Conservation (phyloP, 1,140 invertebrate species). For the Lordiphosa stackelbergi region DNA sequence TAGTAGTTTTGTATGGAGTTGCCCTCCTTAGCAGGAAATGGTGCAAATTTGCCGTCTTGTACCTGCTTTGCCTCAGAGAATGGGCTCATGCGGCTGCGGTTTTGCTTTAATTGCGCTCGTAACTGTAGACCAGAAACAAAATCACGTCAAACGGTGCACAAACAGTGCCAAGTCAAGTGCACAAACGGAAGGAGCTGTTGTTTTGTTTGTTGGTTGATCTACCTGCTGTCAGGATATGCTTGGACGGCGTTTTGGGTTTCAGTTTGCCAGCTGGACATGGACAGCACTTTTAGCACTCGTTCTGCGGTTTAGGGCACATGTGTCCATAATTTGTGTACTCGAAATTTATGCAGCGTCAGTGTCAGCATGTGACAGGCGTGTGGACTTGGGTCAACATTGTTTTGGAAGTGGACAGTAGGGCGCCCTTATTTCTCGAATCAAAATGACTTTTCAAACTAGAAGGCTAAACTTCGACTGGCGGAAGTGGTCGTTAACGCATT, state of each 20-base stretch:
- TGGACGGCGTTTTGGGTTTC: conserved; percentile 17
- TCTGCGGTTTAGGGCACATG: conserved; percentile 53
- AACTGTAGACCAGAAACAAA: conserved; percentile 37
- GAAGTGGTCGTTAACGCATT: too few species aligned
- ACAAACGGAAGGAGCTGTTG: conserved; percentile 18
- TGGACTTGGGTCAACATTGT: conserved; percentile 2
- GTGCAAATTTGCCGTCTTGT: conserved; percentile 30
- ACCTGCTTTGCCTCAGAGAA: not conserved
- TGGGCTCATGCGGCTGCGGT: conserved; percentile 57
- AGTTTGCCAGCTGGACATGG: conserved; percentile 18
- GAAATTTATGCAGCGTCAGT: conserved; percentile 31
- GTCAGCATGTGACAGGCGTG: conserved; percentile 27
- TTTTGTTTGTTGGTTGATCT: conserved; percentile 9
- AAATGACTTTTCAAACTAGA: too few species aligned
- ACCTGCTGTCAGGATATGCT: conserved; percentile 30
- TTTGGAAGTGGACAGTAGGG: too few species aligned
- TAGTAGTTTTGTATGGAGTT: conserved; percentile 20
- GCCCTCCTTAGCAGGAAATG: conserved; percentile 34
- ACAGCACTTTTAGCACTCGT: conserved; percentile 60
- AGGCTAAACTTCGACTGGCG: too few species aligned
- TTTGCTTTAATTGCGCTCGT: conserved; percentile 56
- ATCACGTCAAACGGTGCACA: conserved; percentile 42
- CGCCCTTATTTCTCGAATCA: too few species aligned
- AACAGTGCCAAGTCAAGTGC: conserved; percentile 52
- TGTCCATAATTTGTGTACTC: conserved; percentile 19